Base-by-base conservation (phyloP, 2,113 vertebrate species). In the Syrmaticus mikado region DNA sequence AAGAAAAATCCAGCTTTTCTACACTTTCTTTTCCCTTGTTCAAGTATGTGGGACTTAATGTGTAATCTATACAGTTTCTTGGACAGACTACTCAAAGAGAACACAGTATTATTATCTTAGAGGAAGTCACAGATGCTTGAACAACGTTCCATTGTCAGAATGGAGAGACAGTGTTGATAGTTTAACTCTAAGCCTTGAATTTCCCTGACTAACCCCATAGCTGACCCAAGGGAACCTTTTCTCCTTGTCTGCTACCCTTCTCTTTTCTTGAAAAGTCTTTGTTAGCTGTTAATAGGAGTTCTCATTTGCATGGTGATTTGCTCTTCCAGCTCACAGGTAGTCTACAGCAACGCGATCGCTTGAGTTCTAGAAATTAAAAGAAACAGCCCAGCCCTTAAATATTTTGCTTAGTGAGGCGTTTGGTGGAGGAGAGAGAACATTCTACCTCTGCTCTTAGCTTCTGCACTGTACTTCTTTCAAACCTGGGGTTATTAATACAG, bases 31-130 rank as follows among this genome's bases (percentile, higher is more conserved):
- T 53, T 64, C 14, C 16, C 75, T 64, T 82, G 50, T 67, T 40
- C 4, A 66, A 85, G 72, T 45, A 43, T 19, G 82, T 86, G 53
- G 66, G 72, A 85, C 48, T 70, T 38, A 8, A 34, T 82, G 82
- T 27, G 80, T 77, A 93, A 74, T 87, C 86, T 38, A 40, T 84
- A 72, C 2, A 5, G 57, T 91, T 92, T 92, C 81, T 93, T 68
- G 82, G 65, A 48, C 94, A 89, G n/a, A 53, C 75, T 32, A 74
- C 70, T 82, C 27, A 43, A 87, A 91, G 87, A 76, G 86, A 92
- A 92, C 71, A 77, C 55, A 85, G 66, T 53, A 94, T 94, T 96
- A 85, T 92, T 95, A 95, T 94, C 28, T 53, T 73, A 82, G 55
- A 81, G 89, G 78, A 81, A 80, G 89, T 77, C 76, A 73, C 41